Conservation (phyloP, 2,797 vertebrate genomes). For the Notolabrus celidotus region DNA sequence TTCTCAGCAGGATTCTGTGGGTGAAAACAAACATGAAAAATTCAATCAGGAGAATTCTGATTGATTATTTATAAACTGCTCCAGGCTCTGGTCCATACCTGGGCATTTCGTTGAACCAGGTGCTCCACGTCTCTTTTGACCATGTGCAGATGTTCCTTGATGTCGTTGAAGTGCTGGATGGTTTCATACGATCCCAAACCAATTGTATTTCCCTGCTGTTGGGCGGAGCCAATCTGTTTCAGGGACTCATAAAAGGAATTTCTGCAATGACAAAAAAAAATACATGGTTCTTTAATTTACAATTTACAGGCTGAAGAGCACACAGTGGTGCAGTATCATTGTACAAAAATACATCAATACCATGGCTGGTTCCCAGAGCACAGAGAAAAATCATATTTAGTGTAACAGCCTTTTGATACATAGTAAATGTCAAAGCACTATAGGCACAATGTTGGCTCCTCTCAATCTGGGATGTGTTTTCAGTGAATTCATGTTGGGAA, state of each 20-base stretch:
- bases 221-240: slow-evolving; percentile 84
- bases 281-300: neutral
- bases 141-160: slow-evolving; percentile 95
- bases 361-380: slow-evolving; percentile 2
- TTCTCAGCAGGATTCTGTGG: slow-evolving; percentile 89
- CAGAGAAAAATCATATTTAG: slow-evolving; percentile 7
- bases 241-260: slow-evolving; percentile 88
- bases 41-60: neutral
- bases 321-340: too few species aligned
- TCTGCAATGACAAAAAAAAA: slow-evolving; percentile 75
- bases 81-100: slow-evolving; percentile 46
- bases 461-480: neutral
- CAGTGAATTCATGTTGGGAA: slow-evolving; percentile 32
- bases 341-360: neutral
- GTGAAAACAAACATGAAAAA: slow-evolving; percentile 22
- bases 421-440: slow-evolving; percentile 9
- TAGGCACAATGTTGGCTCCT: slow-evolving; percentile 3
- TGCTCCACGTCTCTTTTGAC: slow-evolving; percentile 93
- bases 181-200: slow-evolving; percentile 88
- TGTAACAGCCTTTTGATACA: slow-evolving; percentile 1
- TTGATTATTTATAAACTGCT: neutral
- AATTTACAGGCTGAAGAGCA: neutral
- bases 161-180: slow-evolving; percentile 96
- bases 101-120: slow-evolving; percentile 86
- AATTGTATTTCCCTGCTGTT: slow-evolving; percentile 84